Conservation (phyloP, 1,140 invertebrate genomes). For the Camponotus floridanus region DNA sequence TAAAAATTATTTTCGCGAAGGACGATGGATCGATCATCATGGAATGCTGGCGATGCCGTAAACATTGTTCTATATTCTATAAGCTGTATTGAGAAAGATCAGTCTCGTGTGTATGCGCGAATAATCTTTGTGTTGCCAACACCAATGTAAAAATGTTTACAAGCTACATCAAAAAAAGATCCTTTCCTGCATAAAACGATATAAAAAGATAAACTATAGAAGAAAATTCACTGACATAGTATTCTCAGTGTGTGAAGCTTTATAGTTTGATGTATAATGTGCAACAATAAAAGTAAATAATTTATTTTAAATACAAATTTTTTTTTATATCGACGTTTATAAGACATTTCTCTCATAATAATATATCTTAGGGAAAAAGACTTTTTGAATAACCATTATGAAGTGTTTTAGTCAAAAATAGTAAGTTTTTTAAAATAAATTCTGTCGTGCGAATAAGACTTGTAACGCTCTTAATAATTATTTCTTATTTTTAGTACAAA, state of each 20-base stretch:
- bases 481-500: neutral
- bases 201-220: neutral
- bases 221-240: neutral
- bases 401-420: neutral
- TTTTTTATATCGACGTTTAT: neutral
- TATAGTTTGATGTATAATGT: neutral
- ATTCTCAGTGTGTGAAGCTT: neutral
- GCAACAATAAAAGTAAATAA: neutral
- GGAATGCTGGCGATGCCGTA: neutral
- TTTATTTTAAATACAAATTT: neutral
- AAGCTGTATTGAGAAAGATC: neutral
- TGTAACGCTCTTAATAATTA: neutral
- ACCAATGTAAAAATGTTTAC: constrained; percentile 23
- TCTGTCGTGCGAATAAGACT: neutral
- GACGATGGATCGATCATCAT: constrained; percentile 1
- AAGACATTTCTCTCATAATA: neutral
- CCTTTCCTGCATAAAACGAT: neutral
- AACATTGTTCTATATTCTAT: constrained; percentile 33
- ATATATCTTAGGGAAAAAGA: neutral
- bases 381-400: neutral
- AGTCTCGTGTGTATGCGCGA: neutral
- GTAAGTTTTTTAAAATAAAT: neutral
- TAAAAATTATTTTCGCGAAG: constrained; percentile 60
- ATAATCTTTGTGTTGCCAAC: constrained; percentile 19
- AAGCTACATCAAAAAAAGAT: neutral